phyloP scores from a whole-genome alignment of 2,888 invertebrate genomes.

The Pheosia gnoma region DNA sequence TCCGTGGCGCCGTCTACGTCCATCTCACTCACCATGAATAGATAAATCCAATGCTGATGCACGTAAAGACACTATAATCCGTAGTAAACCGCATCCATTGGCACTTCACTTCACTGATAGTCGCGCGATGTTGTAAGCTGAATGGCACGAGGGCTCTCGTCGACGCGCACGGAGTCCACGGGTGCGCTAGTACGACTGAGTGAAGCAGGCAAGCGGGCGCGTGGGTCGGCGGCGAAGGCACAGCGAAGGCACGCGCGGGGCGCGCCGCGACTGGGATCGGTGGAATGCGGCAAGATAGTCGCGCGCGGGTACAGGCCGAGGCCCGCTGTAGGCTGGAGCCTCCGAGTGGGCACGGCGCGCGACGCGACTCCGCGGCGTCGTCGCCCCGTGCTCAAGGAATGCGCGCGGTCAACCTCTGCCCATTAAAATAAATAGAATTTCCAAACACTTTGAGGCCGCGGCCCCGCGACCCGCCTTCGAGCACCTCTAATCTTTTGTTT shows the following conservation, averaged over 20 bases:
- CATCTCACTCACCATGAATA: conserved; percentile 78
- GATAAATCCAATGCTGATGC: conserved; percentile 74
- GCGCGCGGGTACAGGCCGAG: conserved; percentile 66
- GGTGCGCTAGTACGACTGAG: conserved; percentile 75
- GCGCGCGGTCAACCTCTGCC: conserved; percentile 63
- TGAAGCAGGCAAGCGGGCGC: conserved; percentile 83
- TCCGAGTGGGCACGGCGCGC: conserved; percentile 42
- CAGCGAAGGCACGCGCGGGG: conserved; percentile 71
- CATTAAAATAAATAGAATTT: conserved; percentile 63
- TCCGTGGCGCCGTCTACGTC: conserved; percentile 53
- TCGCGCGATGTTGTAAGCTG: conserved; percentile 63
- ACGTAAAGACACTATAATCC: conserved; percentile 67
- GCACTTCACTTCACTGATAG: conserved; percentile 77
- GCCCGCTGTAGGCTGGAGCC: conserved; percentile 65
- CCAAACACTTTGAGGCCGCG: conserved; percentile 48
- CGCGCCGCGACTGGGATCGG: conserved; percentile 79
- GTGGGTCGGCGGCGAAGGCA: conserved; percentile 88
- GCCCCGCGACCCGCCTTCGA: conserved; percentile 38
- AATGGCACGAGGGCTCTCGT: conserved; percentile 48
- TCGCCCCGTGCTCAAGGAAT: conserved; percentile 52
- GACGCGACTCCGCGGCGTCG: conserved; percentile 49
- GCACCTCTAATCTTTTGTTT: conserved; percentile 46
- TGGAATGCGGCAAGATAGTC: conserved; percentile 76
- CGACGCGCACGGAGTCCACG: conserved; percentile 61
- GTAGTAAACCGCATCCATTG: conserved; percentile 76